Evolutionary conservation across 2,797 vertebrate species (phyloP).

Genomic region (Anas flavirostris): DNA sequence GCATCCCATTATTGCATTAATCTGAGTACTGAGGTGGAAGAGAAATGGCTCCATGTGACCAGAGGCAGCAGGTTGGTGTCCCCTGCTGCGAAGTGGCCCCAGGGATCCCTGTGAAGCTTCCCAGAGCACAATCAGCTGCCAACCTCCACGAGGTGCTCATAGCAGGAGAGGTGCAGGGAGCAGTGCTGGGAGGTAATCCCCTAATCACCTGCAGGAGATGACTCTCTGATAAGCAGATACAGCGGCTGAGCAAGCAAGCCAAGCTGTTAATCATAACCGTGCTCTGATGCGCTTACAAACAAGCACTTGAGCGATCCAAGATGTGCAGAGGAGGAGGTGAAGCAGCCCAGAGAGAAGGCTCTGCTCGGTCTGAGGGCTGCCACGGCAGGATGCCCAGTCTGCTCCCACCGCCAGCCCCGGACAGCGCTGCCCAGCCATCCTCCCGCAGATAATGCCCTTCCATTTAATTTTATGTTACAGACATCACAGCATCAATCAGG

Average conservation of each 20-base stretch:
- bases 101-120: not conserved
- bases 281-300: not conserved
- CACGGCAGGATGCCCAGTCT: rapidly evolving
- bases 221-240: not conserved
- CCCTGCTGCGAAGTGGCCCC: not conserved
- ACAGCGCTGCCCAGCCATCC: not conserved
- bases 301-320: not conserved
- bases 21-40: not conserved
- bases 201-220: not conserved
- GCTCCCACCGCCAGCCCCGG: not conserved
- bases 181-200: not conserved
- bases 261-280: not conserved
- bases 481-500: not conserved
- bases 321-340: not conserved
- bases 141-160: not conserved
- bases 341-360: not conserved
- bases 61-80: rapidly evolving
- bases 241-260: not conserved
- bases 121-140: rapidly evolving
- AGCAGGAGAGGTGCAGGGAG: not conserved
- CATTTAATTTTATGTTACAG: not conserved
- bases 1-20: not conserved
- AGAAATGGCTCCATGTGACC: not conserved
- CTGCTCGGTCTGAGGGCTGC: rapidly evolving
- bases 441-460: not conserved